These are phyloP conservation scores for Cydia strobilella DNA, from an alignment of 1,140 invertebrate species.

Conservation along the genomic window DNA sequence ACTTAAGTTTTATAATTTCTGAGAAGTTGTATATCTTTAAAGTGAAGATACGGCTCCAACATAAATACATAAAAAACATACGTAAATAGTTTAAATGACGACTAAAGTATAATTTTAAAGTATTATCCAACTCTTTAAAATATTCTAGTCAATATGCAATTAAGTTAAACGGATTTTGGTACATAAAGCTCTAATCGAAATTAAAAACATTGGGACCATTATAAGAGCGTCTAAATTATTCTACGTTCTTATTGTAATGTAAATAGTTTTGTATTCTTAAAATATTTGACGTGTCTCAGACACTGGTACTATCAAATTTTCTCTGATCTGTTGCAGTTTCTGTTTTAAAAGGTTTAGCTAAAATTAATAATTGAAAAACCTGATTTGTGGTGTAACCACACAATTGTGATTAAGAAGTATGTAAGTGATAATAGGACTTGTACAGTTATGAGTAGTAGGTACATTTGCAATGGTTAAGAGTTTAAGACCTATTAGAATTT, in stretches of 20 bases:
- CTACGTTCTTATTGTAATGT: slow-evolving; percentile 25
- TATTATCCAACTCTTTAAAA: slow-evolving; percentile 27
- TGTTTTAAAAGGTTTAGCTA: not conserved
- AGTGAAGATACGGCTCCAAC: not conserved
- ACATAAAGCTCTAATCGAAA: slow-evolving; percentile 31
- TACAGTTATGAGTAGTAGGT: not conserved
- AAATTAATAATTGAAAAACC: not conserved
- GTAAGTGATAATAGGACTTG: slow-evolving; percentile 8
- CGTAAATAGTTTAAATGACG: slow-evolving; percentile 19
- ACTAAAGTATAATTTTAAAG: slow-evolving; percentile 12
- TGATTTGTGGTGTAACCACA: slow-evolving; percentile 6
- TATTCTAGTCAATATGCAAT: slow-evolving; percentile 37
- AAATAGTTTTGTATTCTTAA: slow-evolving; percentile 16
- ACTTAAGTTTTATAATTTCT: not conserved
- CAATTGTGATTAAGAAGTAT: not conserved
- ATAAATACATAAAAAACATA: not conserved
- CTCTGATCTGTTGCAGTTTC: not conserved
- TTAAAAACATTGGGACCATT: slow-evolving; percentile 41
- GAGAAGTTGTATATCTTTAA: not conserved
- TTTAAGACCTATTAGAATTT: not conserved
- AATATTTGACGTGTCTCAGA: not conserved
- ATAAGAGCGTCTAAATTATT: slow-evolving; percentile 35
- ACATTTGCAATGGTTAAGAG: not conserved
- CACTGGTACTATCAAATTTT: not conserved
- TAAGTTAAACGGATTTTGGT: slow-evolving; percentile 31